A percentile compares a stretch with the other conserved stretches of the same genome.
These are phyloP conservation scores for Horisme vitalbata DNA, from an alignment of 2,888 invertebrate species.

Conservation along the genomic window DNA sequence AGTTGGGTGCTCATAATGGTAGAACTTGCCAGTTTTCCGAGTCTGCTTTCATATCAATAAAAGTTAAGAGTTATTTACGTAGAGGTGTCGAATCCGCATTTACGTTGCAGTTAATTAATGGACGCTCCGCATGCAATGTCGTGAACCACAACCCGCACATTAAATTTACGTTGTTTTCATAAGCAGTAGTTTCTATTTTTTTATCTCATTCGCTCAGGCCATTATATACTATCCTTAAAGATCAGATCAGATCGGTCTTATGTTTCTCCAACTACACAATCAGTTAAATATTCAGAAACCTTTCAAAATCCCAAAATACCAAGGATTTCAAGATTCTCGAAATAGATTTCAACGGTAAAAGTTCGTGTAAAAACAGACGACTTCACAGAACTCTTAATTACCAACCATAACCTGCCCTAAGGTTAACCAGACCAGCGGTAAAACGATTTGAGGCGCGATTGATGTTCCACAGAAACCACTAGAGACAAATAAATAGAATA, in stretches of 20 bases:
- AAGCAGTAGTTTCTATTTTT: conserved; percentile 1
- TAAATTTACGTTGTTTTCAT: conserved; percentile 15
- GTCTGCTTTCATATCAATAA: too few relatives aligned
- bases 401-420: conserved; percentile 18
- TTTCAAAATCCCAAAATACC: background rate
- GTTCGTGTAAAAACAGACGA: conserved; percentile 9
- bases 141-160: conserved; percentile 13
- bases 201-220: conserved; percentile 6
- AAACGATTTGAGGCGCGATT: conserved; percentile 5
- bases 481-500: background rate
- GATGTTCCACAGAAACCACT: conserved; percentile 12
- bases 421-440: conserved; percentile 12
- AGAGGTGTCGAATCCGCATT: conserved; percentile 9
- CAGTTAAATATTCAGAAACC: too few relatives aligned
- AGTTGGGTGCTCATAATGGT: too few relatives aligned
- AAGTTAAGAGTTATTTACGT: conserved; percentile 7
- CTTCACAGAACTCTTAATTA: conserved; percentile 7
- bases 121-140: conserved; percentile 10
- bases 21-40: too few relatives aligned
- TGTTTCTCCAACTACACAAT: too few relatives aligned
- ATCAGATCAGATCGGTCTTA: too few relatives aligned
- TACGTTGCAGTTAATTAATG: conserved; percentile 10
- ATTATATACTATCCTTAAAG: too few relatives aligned
- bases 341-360: conserved; percentile 3
- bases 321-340: background rate